phyloP scores from a whole-genome alignment of 2,888 invertebrate species.

The Troides helena region DNA sequence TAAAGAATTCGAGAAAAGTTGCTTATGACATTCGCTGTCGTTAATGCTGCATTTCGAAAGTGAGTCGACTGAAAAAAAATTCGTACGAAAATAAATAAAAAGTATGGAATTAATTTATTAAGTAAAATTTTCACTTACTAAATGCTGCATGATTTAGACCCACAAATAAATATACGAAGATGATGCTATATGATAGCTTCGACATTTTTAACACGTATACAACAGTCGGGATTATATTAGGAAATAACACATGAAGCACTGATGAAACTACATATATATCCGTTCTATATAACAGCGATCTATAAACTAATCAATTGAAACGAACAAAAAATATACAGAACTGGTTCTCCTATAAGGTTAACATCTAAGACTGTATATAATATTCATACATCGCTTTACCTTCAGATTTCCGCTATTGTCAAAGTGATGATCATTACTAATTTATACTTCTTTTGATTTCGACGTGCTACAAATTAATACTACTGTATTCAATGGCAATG shows the following conservation, averaged over 20 bases:
- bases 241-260: background rate
- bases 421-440: background rate
- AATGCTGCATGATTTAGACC: constrained; percentile 18
- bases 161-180: constrained; percentile 1
- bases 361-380: background rate
- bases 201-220: constrained; percentile 5
- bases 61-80: constrained; percentile 41
- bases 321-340: background rate
- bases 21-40: constrained; percentile 43
- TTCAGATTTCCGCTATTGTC: background rate
- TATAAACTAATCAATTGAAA: background rate
- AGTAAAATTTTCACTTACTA: constrained; percentile 15
- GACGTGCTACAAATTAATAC: background rate
- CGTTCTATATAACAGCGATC: background rate
- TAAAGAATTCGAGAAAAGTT: constrained; percentile 37
- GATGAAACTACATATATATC: constrained; percentile 7
- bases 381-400: background rate
- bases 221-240: background rate
- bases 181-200: background rate
- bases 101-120: background rate
- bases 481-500: too few species aligned
- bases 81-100: background rate
- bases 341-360: constrained; percentile 7
- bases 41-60: constrained; percentile 46
- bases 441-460: background rate